Conservation (phyloP, 2,888 invertebrate species). For the Nasonovia ribisnigri region DNA sequence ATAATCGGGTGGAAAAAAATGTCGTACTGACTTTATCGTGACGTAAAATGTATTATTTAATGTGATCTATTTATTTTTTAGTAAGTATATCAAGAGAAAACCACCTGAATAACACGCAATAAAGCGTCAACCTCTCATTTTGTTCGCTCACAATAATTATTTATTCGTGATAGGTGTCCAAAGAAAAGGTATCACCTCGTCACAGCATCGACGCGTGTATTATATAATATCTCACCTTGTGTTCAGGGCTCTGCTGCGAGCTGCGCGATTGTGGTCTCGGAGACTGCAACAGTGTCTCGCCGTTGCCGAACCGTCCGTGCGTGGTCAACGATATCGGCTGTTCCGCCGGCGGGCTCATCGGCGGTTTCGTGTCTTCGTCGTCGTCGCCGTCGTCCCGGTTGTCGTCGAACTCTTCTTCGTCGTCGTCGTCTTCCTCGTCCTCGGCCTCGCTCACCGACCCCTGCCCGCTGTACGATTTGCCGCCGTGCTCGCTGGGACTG, state of each 20-base stretch:
- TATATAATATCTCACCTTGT: constrained; percentile 8
- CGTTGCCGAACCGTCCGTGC: constrained; percentile 52
- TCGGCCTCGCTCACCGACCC: constrained; percentile 70
- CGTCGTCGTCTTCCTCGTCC: constrained; percentile 71
- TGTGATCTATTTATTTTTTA: too few species aligned
- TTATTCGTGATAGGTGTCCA: too few species aligned
- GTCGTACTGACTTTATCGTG: not conserved
- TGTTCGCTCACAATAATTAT: too few species aligned
- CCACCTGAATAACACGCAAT: too few species aligned
- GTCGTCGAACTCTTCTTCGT: constrained; percentile 75
- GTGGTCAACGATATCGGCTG: constrained; percentile 63
- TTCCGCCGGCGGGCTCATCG: constrained; percentile 57
- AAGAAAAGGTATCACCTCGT: too few species aligned
- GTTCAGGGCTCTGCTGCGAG: constrained; percentile 46
- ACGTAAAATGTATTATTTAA: too few species aligned
- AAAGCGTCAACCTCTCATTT: too few species aligned
- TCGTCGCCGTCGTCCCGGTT: constrained; percentile 75
- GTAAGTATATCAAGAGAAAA: too few species aligned
- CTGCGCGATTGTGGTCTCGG: constrained; percentile 55
- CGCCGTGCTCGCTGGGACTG: constrained; percentile 76
- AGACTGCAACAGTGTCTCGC: not conserved
- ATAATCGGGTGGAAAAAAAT: not conserved
- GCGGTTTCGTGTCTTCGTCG: constrained; percentile 63
- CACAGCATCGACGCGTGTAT: too few species aligned
- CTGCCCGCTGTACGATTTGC: constrained; percentile 71